A percentile compares a stretch with the other conserved stretches of the same genome.
phyloP scores from a whole-genome alignment of 2,113 vertebrate genomes.

The Aramus guarauna region DNA sequence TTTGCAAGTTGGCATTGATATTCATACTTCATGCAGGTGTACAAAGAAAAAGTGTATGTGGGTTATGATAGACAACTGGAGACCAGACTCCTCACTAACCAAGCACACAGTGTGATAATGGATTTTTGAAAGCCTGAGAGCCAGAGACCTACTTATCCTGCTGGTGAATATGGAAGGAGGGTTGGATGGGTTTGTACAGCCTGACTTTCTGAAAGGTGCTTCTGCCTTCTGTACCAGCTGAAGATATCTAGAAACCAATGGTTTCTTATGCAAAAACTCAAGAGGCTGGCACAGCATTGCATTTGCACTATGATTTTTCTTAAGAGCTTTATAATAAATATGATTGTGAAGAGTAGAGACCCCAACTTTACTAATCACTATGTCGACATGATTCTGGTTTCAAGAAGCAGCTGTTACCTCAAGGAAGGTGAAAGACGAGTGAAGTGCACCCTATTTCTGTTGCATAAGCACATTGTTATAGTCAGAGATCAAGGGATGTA shows the following conservation, averaged over 20 bases:
- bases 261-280: neutral
- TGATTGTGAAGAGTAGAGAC: neutral
- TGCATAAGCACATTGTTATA: fast-evolving
- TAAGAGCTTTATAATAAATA: neutral
- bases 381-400: neutral
- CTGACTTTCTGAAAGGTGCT: neutral
- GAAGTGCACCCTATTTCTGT: neutral
- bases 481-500: neutral
- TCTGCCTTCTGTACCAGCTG: neutral
- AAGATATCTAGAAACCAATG: neutral
- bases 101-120: neutral
- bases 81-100: neutral
- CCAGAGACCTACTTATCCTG: neutral
- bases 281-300: neutral
- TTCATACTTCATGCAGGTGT: neutral
- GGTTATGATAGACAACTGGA: neutral
- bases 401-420: neutral
- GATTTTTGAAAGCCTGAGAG: neutral
- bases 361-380: neutral
- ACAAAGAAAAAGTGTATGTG: neutral
- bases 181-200: neutral
- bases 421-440: neutral
- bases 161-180: neutral
- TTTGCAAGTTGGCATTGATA: neutral
- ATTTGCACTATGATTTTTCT: neutral